Percentiles rank a stretch among this genome's conserved stretches.
Conservation (phyloP, 2,797 vertebrate species). For the Ara ararauna region DNA sequence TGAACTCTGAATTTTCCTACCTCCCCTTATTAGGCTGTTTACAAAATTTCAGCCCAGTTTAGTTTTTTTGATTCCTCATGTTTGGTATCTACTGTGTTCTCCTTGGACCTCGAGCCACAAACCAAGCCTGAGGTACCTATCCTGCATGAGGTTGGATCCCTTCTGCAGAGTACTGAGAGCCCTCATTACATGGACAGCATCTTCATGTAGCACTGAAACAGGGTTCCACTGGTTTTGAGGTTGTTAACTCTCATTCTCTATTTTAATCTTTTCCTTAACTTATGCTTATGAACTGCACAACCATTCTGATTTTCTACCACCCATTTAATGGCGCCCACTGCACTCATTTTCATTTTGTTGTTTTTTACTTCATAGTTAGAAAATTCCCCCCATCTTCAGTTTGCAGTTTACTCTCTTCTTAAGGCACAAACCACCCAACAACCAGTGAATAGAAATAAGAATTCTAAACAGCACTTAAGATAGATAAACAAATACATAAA, state of each 20-base stretch:
- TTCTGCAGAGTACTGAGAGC: neutral
- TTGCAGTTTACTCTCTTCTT: neutral
- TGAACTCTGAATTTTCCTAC: neutral
- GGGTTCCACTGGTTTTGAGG: neutral
- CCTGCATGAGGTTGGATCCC: neutral
- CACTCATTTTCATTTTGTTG: neutral
- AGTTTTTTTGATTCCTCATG: neutral
- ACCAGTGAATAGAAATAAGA: neutral
- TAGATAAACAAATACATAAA: neutral
- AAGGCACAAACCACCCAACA: neutral
- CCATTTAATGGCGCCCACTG: neutral
- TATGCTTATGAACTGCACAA: neutral
- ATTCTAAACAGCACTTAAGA: neutral
- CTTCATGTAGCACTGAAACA: neutral
- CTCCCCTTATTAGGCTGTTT: neutral
- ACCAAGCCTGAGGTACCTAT: neutral
- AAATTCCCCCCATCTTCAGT: neutral
- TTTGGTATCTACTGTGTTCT: neutral
- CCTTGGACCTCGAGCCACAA: neutral
- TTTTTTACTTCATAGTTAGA: neutral
- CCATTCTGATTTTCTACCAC: neutral
- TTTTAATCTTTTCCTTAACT: neutral
- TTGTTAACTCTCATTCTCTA: neutral
- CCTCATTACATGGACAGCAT: neutral
- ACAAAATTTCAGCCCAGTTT: neutral